Evolutionary conservation across 2,113 vertebrate genomes (phyloP).

Genomic region (Pseudorasbora parva): DNA sequence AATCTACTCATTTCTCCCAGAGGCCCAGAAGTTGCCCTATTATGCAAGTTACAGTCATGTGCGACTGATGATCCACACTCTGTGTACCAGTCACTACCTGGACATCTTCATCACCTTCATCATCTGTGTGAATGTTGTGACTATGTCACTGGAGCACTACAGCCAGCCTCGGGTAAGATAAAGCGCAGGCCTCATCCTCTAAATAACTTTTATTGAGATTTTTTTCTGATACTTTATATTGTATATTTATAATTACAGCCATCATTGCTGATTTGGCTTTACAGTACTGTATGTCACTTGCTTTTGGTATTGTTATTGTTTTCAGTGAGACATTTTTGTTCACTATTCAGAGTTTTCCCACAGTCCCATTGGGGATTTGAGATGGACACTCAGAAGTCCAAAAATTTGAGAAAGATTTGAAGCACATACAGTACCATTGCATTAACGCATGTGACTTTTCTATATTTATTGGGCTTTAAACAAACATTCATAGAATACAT

Average conservation of each 20-base stretch:
- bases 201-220: neutral
- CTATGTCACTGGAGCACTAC: slow-evolving; percentile 99
- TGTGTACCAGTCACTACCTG: slow-evolving; percentile 98
- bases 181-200: neutral
- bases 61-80: slow-evolving; percentile 93
- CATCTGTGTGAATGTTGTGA: slow-evolving; percentile 98
- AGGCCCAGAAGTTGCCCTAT: slow-evolving; percentile 94
- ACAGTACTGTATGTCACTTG: neutral
- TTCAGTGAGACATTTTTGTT: slow-evolving; percentile 5
- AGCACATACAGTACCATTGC: neutral
- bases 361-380: neutral
- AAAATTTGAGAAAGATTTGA: neutral
- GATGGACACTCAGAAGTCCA: neutral
- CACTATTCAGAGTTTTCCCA: too few relatives aligned
- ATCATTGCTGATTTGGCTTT: neutral
- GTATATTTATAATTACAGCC: neutral
- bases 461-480: neutral
- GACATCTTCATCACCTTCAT: slow-evolving; percentile 99
- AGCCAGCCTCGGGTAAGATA: slow-evolving; percentile 91
- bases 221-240: too few relatives aligned
- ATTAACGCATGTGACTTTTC: neutral
- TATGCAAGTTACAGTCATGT: slow-evolving; percentile 88
- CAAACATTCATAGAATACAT: neutral
- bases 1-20: slow-evolving; percentile 68
- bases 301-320: too few relatives aligned